phyloP scores from a whole-genome alignment of 2,113 vertebrate genomes.

The Cyprinus carpio region DNA sequence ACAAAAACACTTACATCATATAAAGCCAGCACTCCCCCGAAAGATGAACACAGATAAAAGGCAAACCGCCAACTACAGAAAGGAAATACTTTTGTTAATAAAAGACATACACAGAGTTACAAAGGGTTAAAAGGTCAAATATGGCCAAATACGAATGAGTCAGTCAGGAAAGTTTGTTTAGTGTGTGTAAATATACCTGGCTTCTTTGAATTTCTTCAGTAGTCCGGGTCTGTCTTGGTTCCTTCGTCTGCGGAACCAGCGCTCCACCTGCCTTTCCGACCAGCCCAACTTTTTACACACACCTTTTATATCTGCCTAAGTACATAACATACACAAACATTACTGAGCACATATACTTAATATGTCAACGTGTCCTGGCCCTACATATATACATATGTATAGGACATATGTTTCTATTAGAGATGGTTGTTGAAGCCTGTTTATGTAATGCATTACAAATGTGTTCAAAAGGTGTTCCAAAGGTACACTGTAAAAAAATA shows the following conservation, averaged over 20 bases:
- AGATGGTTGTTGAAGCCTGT: too few species aligned
- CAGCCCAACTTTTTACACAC: slow-evolving; percentile 82
- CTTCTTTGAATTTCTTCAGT: slow-evolving; percentile 81
- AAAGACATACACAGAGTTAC: background rate
- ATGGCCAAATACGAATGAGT: background rate
- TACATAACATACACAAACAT: slow-evolving; percentile 30
- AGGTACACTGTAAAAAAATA: too few species aligned
- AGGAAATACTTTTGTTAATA: slow-evolving; percentile 17
- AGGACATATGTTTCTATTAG: background rate
- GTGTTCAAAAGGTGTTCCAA: too few species aligned
- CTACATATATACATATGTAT: background rate
- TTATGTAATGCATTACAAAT: too few species aligned
- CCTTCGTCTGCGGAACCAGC: slow-evolving; percentile 80
- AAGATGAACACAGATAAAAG: slow-evolving; percentile 84
- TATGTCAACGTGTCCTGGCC: background rate
- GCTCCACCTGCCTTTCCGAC: slow-evolving; percentile 73
- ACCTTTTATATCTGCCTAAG: slow-evolving; percentile 77
- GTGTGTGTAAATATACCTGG: slow-evolving; percentile 66
- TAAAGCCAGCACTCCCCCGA: slow-evolving; percentile 82
- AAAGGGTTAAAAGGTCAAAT: background rate
- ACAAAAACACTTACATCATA: slow-evolving; percentile 84
- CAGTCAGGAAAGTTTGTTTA: background rate
- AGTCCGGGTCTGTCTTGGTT: slow-evolving; percentile 79
- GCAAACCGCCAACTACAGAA: slow-evolving; percentile 87
- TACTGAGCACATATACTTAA: background rate